Evolutionary conservation across 37 sponge, comb jelly and placozoan genomes (phyloP).

Genomic region (Corticium candelabrum): DNA sequence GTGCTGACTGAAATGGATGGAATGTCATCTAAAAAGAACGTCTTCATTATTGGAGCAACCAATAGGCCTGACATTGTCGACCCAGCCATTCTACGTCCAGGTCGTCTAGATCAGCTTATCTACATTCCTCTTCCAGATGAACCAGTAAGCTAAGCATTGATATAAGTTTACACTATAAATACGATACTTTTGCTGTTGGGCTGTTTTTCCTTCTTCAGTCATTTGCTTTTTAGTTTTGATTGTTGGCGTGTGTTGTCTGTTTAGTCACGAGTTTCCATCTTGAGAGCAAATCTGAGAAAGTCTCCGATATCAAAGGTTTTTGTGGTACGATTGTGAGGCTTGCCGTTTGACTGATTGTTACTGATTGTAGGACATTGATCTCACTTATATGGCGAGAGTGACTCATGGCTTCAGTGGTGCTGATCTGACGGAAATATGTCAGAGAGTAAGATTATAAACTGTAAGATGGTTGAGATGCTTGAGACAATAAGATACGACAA

Average conservation of each 20-base stretch:
- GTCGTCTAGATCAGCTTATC: constrained; percentile 95
- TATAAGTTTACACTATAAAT: neutral
- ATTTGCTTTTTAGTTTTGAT: neutral
- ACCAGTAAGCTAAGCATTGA: constrained; percentile 26
- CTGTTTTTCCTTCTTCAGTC: neutral
- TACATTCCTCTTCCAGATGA: constrained; percentile 99
- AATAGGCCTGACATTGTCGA: constrained; percentile 98
- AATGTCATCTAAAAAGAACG: constrained; percentile 97
- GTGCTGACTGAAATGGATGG: constrained; percentile 99
- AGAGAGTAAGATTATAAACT: constrained; percentile 57
- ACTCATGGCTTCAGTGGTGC: constrained; percentile 98
- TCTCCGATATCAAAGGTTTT: constrained; percentile 77
- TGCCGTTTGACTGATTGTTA: too few species aligned
- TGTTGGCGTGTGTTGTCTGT: too few species aligned
- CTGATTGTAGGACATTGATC: constrained; percentile 67
- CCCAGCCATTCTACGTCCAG: constrained; percentile 93
- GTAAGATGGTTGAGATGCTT: neutral
- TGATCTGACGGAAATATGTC: constrained; percentile 97
- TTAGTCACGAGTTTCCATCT: constrained; percentile 69
- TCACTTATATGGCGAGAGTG: constrained; percentile 57
- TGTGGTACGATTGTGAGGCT: too few species aligned
- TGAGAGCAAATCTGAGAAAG: constrained; percentile 81
- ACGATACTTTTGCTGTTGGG: neutral
- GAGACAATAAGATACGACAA: too few species aligned
- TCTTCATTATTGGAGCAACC: constrained; percentile 99